These are phyloP conservation scores for Drosophila robusta DNA, from an alignment of 2,888 invertebrate genomes.

Conservation along the genomic window DNA sequence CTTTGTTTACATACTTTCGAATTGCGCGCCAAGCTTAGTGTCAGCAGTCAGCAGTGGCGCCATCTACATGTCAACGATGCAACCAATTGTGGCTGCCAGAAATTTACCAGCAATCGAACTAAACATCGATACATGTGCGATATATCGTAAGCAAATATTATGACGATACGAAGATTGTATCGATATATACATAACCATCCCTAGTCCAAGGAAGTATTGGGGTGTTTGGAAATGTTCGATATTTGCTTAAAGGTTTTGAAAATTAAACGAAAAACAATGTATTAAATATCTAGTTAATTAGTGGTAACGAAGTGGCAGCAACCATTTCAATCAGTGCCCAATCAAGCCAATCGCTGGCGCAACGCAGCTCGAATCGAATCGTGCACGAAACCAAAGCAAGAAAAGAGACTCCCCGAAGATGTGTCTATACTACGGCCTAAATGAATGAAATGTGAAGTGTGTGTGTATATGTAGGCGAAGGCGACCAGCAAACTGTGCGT, in stretches of 20 bases:
- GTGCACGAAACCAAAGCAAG: slow-evolving; percentile 45
- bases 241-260: slow-evolving; percentile 67
- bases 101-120: slow-evolving; percentile 5
- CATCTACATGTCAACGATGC: slow-evolving; percentile 30
- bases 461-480: slow-evolving; percentile 51
- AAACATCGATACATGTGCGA: slow-evolving; percentile 26
- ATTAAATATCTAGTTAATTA: slow-evolving; percentile 52
- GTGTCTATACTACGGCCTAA: slow-evolving; percentile 75
- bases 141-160: slow-evolving; percentile 21
- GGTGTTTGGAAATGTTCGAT: slow-evolving; percentile 81
- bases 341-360: slow-evolving; percentile 10
- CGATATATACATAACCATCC: slow-evolving; percentile 42
- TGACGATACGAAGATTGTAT: slow-evolving; percentile 17
- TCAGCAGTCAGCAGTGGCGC: slow-evolving; percentile 7
- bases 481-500: slow-evolving; percentile 44
- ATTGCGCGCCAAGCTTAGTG: slow-evolving; percentile 10
- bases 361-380: slow-evolving; percentile 13
- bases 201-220: slow-evolving; percentile 55
- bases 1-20: not conserved
- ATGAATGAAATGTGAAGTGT: slow-evolving; percentile 71
- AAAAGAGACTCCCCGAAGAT: slow-evolving; percentile 64
- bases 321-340: slow-evolving; percentile 29
- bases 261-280: slow-evolving; percentile 64
- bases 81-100: slow-evolving; percentile 1
- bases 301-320: slow-evolving; percentile 46